phyloP scores from a whole-genome alignment of 2,113 vertebrate species.

The Azemiops feae region DNA sequence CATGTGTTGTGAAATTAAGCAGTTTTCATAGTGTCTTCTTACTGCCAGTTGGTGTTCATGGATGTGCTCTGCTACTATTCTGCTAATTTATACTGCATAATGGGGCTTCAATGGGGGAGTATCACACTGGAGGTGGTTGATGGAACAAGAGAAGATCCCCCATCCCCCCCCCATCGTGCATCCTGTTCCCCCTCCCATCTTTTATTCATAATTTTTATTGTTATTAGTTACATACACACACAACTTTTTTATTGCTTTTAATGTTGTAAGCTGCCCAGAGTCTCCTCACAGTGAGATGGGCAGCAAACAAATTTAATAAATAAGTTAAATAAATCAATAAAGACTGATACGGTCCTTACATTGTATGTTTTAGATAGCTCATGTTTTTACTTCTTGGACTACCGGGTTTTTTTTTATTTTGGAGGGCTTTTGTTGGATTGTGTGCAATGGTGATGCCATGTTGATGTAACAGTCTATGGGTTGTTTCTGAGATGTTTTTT shows the following conservation, averaged over 20 bases:
- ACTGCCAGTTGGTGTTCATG: not conserved
- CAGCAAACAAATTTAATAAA: not conserved
- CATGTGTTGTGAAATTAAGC: not conserved
- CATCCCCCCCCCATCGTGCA: too few relatives aligned
- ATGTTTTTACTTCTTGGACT: not conserved
- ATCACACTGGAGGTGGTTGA: too few relatives aligned
- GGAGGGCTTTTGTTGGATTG: not conserved
- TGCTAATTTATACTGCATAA: not conserved
- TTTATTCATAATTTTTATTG: too few relatives aligned
- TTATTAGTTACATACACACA: not conserved
- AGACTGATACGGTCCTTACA: not conserved
- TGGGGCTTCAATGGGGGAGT: too few relatives aligned
- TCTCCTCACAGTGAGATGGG: not conserved
- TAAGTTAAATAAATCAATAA: not conserved
- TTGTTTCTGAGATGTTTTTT: not conserved
- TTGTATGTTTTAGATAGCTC: not conserved
- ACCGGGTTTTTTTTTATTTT: not conserved
- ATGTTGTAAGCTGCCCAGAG: too few relatives aligned
- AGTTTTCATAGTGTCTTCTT: not conserved
- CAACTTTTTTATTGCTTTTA: not conserved
- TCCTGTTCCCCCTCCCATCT: too few relatives aligned
- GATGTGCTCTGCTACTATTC: not conserved
- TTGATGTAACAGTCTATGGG: not conserved
- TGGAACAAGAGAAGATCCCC: too few relatives aligned
- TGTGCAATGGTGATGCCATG: not conserved